Evolutionary conservation across 2,888 invertebrate species (phyloP).

Genomic region (Caenorhabditis doughertyi): DNA sequence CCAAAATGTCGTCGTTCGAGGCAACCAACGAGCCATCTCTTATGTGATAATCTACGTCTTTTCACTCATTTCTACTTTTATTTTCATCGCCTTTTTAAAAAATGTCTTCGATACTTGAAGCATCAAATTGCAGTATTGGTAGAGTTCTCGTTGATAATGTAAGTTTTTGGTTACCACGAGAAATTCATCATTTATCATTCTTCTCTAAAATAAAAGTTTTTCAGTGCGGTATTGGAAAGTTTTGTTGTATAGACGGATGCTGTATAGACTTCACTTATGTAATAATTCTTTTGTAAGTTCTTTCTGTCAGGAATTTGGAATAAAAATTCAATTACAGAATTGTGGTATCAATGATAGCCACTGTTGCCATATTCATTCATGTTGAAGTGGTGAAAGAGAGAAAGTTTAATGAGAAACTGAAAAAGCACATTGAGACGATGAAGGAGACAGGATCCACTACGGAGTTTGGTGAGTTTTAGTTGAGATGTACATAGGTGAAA

Average conservation of each 20-base stretch:
- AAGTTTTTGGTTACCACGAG: conserved; percentile 1
- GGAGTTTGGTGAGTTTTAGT: conserved; percentile 38
- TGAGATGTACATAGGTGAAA: background rate
- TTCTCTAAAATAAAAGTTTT: conserved; percentile 5
- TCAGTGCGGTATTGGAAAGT: conserved; percentile 52
- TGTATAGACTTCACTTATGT: conserved; percentile 51
- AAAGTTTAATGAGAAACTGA: conserved; percentile 46
- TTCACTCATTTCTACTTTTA: conserved; percentile 5
- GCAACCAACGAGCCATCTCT: conserved; percentile 20
- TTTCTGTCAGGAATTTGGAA: background rate
- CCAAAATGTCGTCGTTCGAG: conserved; percentile 28
- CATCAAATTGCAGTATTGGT: conserved; percentile 33
- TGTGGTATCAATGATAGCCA: conserved; percentile 56
- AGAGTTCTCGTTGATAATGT: conserved; percentile 13
- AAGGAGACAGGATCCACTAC: background rate
- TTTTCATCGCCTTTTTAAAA: background rate
- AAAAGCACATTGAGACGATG: conserved; percentile 29
- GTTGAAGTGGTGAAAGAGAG: conserved; percentile 56
- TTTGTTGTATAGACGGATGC: conserved; percentile 50
- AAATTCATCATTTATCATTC: too few species aligned
- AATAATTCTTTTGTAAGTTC: conserved; percentile 40
- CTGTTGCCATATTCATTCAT: conserved; percentile 52
- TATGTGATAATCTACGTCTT: conserved; percentile 34
- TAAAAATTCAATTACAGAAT: conserved; percentile 40
- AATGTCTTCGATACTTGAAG: conserved; percentile 11